Percentiles rank a stretch among this genome's conserved stretches.
These are phyloP conservation scores for Eueides isabella DNA, from an alignment of 1,140 invertebrate genomes.

Conservation along the genomic window DNA sequence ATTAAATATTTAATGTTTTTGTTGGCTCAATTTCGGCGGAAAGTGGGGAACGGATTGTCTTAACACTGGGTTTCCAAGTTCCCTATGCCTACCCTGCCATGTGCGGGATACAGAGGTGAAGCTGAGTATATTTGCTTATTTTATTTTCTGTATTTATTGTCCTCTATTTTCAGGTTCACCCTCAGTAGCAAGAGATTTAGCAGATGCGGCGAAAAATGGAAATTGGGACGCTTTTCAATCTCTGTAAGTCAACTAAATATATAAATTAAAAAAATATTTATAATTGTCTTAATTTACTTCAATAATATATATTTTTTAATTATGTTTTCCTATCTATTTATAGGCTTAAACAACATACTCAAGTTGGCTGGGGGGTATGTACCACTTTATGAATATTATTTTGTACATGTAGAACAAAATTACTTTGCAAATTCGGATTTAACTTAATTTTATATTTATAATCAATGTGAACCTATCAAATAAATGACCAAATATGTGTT, in stretches of 20 bases:
- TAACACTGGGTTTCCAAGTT: too few species aligned
- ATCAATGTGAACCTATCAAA: too few species aligned
- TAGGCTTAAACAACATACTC: slow-evolving; percentile 7
- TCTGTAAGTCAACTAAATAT: slow-evolving; percentile 42
- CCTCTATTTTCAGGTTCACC: slow-evolving; percentile 40
- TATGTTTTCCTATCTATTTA: not conserved
- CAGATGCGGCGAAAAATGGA: slow-evolving; percentile 37
- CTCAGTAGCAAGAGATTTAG: slow-evolving; percentile 30
- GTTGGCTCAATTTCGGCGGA: too few species aligned
- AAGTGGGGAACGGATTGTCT: too few species aligned
- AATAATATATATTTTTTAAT: not conserved
- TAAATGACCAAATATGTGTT: too few species aligned
- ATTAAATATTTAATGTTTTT: too few species aligned
- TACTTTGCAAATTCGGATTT: too few species aligned
- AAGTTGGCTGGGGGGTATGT: slow-evolving; percentile 12
- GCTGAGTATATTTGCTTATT: too few species aligned
- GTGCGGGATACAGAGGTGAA: too few species aligned
- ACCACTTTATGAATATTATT: not conserved
- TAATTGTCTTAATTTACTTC: not conserved
- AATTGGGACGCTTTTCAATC: slow-evolving; percentile 48
- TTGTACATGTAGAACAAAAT: not conserved
- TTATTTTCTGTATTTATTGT: not conserved
- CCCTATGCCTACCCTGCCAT: too few species aligned
- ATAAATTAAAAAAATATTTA: too few species aligned
- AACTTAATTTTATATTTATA: too few species aligned